Evolutionary conservation across 2,888 invertebrate species (phyloP).

Genomic region (Cistogaster globosa): DNA sequence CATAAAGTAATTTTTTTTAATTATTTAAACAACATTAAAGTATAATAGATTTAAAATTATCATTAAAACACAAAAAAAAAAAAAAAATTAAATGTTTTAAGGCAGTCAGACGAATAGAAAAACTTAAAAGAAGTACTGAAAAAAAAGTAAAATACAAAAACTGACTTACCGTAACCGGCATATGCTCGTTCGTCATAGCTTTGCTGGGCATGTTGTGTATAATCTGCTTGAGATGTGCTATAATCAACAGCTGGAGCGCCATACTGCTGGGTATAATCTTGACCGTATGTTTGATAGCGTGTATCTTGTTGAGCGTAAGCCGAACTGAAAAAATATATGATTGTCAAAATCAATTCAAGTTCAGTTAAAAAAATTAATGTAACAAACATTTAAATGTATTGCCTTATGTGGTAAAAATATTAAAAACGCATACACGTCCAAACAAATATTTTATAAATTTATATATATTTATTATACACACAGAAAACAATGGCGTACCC

Average conservation of each 20-base stretch:
- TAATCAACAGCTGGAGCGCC: conserved; percentile 82
- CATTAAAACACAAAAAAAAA: neutral
- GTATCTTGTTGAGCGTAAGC: conserved; percentile 81
- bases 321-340: conserved; percentile 70
- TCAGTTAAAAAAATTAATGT: neutral
- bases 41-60: neutral
- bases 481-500: too few species aligned
- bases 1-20: conserved; percentile 33
- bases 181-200: conserved; percentile 82
- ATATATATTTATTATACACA: too few species aligned
- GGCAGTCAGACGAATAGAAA: neutral
- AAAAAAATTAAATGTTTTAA: neutral
- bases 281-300: conserved; percentile 81
- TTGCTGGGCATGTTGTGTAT: conserved; percentile 79
- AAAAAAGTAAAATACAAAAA: neutral
- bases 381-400: too few species aligned
- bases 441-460: too few species aligned
- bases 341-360: too few species aligned
- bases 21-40: conserved; percentile 10
- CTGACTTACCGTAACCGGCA: conserved; percentile 82
- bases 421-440: too few species aligned
- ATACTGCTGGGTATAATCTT: conserved; percentile 82
- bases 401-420: too few species aligned
- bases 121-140: neutral
- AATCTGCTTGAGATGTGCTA: conserved; percentile 81